Conservation (phyloP, 2,113 vertebrate species). For the Myrmecobius fasciatus region DNA sequence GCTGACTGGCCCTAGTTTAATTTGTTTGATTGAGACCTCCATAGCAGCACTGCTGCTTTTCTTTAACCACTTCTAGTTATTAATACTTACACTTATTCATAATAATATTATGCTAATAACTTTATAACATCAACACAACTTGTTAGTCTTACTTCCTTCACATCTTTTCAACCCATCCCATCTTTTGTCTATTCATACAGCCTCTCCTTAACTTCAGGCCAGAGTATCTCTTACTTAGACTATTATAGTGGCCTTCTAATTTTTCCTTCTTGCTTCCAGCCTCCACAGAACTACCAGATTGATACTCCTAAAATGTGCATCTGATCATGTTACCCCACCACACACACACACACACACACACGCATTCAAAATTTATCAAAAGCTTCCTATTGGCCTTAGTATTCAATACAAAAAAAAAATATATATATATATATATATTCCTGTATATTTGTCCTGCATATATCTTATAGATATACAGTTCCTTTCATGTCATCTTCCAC, state of each 20-base stretch:
- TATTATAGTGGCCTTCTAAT: background rate
- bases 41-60: background rate
- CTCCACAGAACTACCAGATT: background rate
- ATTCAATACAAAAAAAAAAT: background rate
- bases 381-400: background rate
- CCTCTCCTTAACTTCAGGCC: background rate
- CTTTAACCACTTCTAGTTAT: background rate
- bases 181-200: background rate
- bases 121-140: background rate
- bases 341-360: background rate
- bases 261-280: background rate
- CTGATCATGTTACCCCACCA: background rate
- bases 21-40: background rate
- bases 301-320: background rate
- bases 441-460: background rate
- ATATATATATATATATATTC: no score
- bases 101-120: background rate
- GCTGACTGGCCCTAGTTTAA: background rate
- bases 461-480: background rate
- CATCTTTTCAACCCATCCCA: background rate
- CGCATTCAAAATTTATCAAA: background rate
- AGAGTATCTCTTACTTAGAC: background rate
- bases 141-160: background rate
- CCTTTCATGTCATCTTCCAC: background rate
- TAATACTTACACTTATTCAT: background rate